Evolutionary conservation across 2,888 invertebrate species (phyloP), one percentile per base, ranked within the genome.

Genomic region (Acleris sparsana): DNA sequence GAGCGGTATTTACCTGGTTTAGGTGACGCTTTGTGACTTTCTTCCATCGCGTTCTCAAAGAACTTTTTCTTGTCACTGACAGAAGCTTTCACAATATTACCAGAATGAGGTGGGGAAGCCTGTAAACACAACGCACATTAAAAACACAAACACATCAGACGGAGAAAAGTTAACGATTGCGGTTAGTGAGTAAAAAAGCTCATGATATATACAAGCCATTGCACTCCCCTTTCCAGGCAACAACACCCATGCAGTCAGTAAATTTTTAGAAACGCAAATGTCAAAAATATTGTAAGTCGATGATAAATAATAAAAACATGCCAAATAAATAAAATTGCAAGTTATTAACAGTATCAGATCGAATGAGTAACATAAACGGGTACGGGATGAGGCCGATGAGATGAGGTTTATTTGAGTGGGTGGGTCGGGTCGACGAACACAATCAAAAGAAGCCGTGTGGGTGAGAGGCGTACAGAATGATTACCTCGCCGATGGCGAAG

Each of bases 11-110:
- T 86, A 97, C 97, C 97, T 94, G 96, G 94, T 92, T 97, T 97
- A 59, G 96, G 95, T 76, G 96, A 94, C 71, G 97, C 96, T 88
- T 97, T 96, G 76, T 96, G 95, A 86, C 96, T 96, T 86, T 97
- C 97, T 91, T 98, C 97, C 95, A 99, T 98, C 70, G 98, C 98
- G 84, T 96, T 96, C 93, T 99, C 99, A 88, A 99, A 99, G 92
- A 98, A 97, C 84, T 96, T 97, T 90, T 97, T 97, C 93, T 97
- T 97, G 91, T 98, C 97, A 87, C 97, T 97, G 82, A 99, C 98
- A 69, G 96, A 96, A 85, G 97, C 95, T 93, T 97, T 97, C 82
- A 95, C 95, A 82, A 95, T 94, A 88, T 94, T 94, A 80, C 94
- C 95, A 83, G 95, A 95, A 79, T 95, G 94, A 79, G 96, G 95